These are phyloP conservation scores for Mayetiola destructor DNA, from an alignment of 2,888 invertebrate genomes.

Conservation along the genomic window DNA sequence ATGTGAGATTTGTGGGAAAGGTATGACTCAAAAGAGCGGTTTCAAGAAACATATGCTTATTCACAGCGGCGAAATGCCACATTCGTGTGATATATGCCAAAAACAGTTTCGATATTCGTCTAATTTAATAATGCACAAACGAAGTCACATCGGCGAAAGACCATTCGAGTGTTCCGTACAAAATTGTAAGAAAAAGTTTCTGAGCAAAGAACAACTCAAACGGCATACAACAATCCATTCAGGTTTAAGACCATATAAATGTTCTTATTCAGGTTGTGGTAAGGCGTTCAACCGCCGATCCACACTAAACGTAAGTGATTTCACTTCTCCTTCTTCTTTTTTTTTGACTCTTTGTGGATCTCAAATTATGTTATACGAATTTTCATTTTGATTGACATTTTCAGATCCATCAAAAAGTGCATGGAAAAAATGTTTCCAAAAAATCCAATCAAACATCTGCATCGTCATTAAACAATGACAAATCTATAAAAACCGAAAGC, in stretches of 20 bases:
- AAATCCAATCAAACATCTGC: no score
- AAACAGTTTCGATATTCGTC: conserved; percentile 31
- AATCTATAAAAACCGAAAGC: no score
- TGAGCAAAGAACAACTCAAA: conserved; percentile 31
- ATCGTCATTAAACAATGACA: no score
- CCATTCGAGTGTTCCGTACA: conserved; percentile 27
- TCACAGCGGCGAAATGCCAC: conserved; percentile 33
- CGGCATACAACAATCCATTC: conserved; percentile 30
- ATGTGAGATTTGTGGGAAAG: conserved; percentile 32
- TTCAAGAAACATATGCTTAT: conserved; percentile 31
- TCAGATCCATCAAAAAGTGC: not conserved
- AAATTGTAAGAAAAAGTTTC: conserved; percentile 30
- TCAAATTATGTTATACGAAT: not conserved
- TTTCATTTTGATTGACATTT: not conserved
- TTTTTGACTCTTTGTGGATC: not conserved
- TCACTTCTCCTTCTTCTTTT: no score
- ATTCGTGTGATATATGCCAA: conserved; percentile 28
- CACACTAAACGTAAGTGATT: conserved; percentile 19
- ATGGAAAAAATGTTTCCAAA: no score
- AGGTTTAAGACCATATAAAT: conserved; percentile 23
- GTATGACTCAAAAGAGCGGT: conserved; percentile 33
- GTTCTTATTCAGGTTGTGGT: conserved; percentile 21
- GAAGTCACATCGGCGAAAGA: conserved; percentile 29
- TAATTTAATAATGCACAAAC: conserved; percentile 31
- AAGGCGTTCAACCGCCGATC: conserved; percentile 23